Evolutionary conservation across 1,140 invertebrate species (phyloP), one percentile per base, ranked within the genome.

Genomic region (Drosophila carrolli): DNA sequence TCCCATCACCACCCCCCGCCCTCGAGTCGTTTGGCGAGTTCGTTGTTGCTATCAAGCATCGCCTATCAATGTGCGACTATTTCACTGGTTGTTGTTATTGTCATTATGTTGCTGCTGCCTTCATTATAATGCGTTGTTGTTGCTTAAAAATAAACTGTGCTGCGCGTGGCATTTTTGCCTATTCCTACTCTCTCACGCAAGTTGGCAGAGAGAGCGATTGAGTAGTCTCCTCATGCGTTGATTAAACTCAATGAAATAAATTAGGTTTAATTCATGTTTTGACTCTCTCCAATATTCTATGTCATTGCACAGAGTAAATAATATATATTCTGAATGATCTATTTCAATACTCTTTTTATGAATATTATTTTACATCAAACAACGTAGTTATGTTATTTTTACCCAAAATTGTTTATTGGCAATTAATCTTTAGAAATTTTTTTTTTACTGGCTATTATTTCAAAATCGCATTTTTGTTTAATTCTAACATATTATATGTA

Each of bases 71-170:
- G 82, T 86, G 82, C 59, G 82, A 68, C 82, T 86, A 79, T 88
- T 85, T 75, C 38, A 63, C 37, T 53, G 19, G 35, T 54, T 62
- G 38, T 74, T 76, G 71, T 59, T 67, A 63, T 47, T 59, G 38
- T 48, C 75, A 78, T 62, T 77, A 68, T 68, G 32, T 57, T 75
- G 60, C 55, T 59, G 57, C 44, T 77, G 75, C 32, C 53, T 78
- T 79, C 81, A 82, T 81, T 88, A 84, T 90, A 86, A 84, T 89
- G 83, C 82, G 78, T 89, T 89, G 84, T 88, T 89, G 80, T 90
- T 89, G 77, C 70, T 84, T 89, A 81, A 89, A 89, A 89, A 89
- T 89, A 89, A 89, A 84, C 81, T 84, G 51, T 72, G 47, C 74
- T 90, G 84, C 84, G 84, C 85, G 84, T 89, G 84, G 73, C 84